Evolutionary conservation across 2,797 vertebrate genomes (phyloP).

Genomic region (Zenarchopterus dispar): DNA sequence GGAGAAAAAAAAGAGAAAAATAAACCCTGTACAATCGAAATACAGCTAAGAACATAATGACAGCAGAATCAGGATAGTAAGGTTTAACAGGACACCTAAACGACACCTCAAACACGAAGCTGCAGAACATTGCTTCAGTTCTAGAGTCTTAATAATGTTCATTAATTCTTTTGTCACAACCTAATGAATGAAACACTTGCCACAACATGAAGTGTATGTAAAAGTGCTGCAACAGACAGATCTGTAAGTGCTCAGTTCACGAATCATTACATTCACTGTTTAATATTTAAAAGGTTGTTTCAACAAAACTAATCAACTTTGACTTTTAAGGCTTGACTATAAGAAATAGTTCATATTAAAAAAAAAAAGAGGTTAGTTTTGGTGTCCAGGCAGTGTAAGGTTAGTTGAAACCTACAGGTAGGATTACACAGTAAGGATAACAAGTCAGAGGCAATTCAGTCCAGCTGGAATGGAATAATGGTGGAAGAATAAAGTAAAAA

Average conservation of each 20-base stretch:
- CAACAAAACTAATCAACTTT: neutral
- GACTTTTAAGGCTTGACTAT: too few relatives aligned
- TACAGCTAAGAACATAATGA: too few relatives aligned
- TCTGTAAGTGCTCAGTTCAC: neutral
- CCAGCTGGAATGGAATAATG: slow-evolving; percentile 19
- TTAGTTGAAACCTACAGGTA: neutral
- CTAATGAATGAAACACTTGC: neutral
- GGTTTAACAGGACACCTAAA: neutral
- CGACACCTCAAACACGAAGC: neutral
- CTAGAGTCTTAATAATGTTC: too few relatives aligned
- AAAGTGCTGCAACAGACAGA: too few relatives aligned
- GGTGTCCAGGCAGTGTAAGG: too few relatives aligned
- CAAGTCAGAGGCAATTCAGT: slow-evolving; percentile 8
- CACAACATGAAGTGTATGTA: neutral
- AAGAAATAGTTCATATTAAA: too few relatives aligned
- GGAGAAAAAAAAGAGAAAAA: too few relatives aligned
- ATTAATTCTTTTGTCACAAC: too few relatives aligned
- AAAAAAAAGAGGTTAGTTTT: neutral
- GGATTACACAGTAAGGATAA: slow-evolving; percentile 12
- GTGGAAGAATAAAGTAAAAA: slow-evolving; percentile 10
- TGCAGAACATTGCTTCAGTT: neutral
- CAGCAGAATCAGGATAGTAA: too few relatives aligned
- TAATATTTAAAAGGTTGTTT: neutral
- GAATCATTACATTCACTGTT: neutral
- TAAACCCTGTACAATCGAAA: too few relatives aligned